phyloP scores from a whole-genome alignment of 2,113 vertebrate genomes.

The Sebastes fasciatus region DNA sequence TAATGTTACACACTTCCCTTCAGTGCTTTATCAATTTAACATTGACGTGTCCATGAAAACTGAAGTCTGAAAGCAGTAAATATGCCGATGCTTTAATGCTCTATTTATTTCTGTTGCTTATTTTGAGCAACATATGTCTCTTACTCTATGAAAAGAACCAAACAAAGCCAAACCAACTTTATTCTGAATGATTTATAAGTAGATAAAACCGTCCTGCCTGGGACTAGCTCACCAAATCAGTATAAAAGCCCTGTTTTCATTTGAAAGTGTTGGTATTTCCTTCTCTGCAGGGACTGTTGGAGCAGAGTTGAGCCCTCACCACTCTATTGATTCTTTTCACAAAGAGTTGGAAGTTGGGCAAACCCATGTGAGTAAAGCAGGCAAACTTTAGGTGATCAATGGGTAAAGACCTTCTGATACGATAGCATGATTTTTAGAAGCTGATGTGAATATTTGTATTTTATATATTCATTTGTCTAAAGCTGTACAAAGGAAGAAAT shows the following conservation, averaged over 20 bases:
- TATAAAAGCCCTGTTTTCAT: conserved; percentile 5
- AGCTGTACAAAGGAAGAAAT: not conserved
- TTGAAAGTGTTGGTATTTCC: not conserved
- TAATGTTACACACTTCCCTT: not conserved
- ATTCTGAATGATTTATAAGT: conserved; percentile 32
- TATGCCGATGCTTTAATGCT: not conserved
- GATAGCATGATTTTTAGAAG: not conserved
- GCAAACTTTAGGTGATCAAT: conserved; percentile 46
- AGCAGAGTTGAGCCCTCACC: conserved; percentile 13
- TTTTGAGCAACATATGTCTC: not conserved
- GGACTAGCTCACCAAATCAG: conserved; percentile 1
- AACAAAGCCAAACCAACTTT: conserved; percentile 12
- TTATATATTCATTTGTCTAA: not conserved
- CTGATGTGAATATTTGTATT: not conserved
- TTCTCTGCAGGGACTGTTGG: conserved; percentile 8
- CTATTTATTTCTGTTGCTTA: not conserved
- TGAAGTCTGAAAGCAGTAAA: not conserved
- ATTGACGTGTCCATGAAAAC: not conserved
- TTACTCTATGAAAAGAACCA: not conserved
- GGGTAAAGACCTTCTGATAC: conserved; percentile 9
- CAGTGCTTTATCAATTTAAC: not conserved
- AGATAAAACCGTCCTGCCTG: not conserved
- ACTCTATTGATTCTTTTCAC: conserved; percentile 26
- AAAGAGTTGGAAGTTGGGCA: conserved; percentile 35
- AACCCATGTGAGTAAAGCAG: conserved; percentile 4